Conservation (phyloP, 2,888 invertebrate genomes). For the Panorpa germanica region DNA sequence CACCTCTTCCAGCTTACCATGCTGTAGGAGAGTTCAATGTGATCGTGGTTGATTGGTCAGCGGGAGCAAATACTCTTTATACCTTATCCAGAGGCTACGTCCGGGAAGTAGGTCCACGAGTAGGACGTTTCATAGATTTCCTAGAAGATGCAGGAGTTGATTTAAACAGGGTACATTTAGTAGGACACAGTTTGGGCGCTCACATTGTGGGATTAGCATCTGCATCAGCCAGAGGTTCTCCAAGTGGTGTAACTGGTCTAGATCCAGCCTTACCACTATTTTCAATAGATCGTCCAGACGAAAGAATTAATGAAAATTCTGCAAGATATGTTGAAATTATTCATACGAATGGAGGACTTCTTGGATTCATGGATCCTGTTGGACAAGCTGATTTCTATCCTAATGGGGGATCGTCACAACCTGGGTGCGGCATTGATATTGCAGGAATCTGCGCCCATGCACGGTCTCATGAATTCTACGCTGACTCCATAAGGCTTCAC, state of each 20-base stretch:
- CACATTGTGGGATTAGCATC: no score
- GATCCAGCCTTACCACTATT: slow-evolving; percentile 15
- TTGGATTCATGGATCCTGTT: slow-evolving; percentile 13
- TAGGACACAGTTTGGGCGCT: slow-evolving; percentile 25
- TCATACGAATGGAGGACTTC: slow-evolving; percentile 14
- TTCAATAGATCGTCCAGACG: background rate
- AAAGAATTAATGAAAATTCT: slow-evolving; percentile 13
- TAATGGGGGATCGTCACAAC: slow-evolving; percentile 15
- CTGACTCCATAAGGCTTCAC: no score
- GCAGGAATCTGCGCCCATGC: no score
- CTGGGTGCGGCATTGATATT: slow-evolving; percentile 14
- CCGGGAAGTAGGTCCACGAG: slow-evolving; percentile 16
- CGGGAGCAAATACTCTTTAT: slow-evolving; percentile 18
- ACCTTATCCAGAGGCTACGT: slow-evolving; percentile 18
- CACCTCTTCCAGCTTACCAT: no score
- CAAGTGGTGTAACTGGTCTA: no score
- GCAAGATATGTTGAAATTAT: slow-evolving; percentile 15
- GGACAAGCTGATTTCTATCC: slow-evolving; percentile 16
- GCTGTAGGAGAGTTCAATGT: no score
- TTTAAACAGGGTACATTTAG: slow-evolving; percentile 17
- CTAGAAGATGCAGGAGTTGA: slow-evolving; percentile 14
- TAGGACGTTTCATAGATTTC: slow-evolving; percentile 18
- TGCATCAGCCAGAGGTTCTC: no score
- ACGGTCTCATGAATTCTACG: no score
- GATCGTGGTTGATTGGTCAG: slow-evolving; percentile 21